phyloP scores from a whole-genome alignment of 1,140 invertebrate genomes.

The Nebria ingens region DNA sequence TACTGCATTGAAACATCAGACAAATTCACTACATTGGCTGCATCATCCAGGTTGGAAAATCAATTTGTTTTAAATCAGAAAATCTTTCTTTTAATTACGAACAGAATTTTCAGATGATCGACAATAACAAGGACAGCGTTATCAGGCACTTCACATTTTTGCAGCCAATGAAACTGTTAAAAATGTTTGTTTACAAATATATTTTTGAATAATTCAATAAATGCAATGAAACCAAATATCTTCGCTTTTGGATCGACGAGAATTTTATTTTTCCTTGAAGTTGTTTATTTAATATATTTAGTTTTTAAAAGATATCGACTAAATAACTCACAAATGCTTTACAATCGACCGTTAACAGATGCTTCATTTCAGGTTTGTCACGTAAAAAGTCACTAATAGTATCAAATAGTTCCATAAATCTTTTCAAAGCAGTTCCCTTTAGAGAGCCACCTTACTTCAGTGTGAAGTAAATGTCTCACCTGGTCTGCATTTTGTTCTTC shows the following conservation, averaged over 20 bases:
- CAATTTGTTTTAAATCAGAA: background rate
- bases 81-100: background rate
- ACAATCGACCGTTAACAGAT: slow-evolving; percentile 19
- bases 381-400: slow-evolving; percentile 19
- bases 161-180: background rate
- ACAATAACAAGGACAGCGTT: background rate
- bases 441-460: slow-evolving; percentile 22
- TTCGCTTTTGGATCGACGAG: slow-evolving; percentile 17
- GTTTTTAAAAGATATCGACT: slow-evolving; percentile 14
- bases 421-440: slow-evolving; percentile 22
- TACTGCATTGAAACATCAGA: background rate
- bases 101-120: background rate
- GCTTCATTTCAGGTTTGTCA: slow-evolving; percentile 20
- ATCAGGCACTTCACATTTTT: background rate
- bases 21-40: background rate
- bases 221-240: slow-evolving; percentile 17
- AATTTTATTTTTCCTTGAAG: slow-evolving; percentile 20
- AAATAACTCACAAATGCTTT: slow-evolving; percentile 14
- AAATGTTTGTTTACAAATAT: background rate
- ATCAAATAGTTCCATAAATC: slow-evolving; percentile 21
- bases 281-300: slow-evolving; percentile 23
- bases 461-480: slow-evolving; percentile 22
- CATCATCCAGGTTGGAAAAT: background rate
- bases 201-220: background rate
- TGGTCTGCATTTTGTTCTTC: slow-evolving; percentile 21